Evolutionary conservation across 2,888 invertebrate species (phyloP).

Genomic region (Caenorhabditis sp.): DNA sequence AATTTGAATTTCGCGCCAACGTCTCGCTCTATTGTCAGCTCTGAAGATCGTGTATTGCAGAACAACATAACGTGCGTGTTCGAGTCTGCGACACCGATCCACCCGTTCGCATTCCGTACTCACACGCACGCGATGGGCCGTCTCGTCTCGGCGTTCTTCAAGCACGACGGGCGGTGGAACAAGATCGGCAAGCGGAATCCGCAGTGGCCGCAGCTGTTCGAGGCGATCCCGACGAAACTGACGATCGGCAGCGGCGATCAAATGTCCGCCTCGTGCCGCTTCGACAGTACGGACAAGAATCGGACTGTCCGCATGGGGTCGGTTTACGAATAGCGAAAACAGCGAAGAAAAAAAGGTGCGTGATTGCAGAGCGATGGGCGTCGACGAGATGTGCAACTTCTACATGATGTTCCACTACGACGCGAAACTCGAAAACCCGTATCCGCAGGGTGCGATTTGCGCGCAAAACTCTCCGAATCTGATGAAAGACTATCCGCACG

Average conservation of each 20-base stretch:
- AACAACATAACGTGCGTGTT: slow-evolving; percentile 82
- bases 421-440: slow-evolving; percentile 74
- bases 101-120: slow-evolving; percentile 80
- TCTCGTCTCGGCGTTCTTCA: slow-evolving; percentile 80
- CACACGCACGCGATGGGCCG: slow-evolving; percentile 82
- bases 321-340: too few relatives aligned
- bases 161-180: slow-evolving; percentile 78
- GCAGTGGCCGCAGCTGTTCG: slow-evolving; percentile 84
- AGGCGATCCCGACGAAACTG: slow-evolving; percentile 80
- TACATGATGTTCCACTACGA: slow-evolving; percentile 82
- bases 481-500: slow-evolving; percentile 70
- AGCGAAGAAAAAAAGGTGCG: slow-evolving; percentile 48
- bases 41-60: too few relatives aligned
- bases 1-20: too few relatives aligned
- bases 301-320: slow-evolving; percentile 81
- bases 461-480: slow-evolving; percentile 26
- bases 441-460: slow-evolving; percentile 77
- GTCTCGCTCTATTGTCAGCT: too few relatives aligned
- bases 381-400: slow-evolving; percentile 82
- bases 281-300: slow-evolving; percentile 80
- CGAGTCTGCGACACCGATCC: slow-evolving; percentile 62
- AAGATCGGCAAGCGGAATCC: slow-evolving; percentile 82
- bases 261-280: slow-evolving; percentile 82
- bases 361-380: slow-evolving; percentile 79
- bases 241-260: slow-evolving; percentile 81